Evolutionary conservation across 2,888 invertebrate genomes (phyloP), one percentile per base, ranked within the genome.

Genomic region (Oxyteleia sp.): DNA sequence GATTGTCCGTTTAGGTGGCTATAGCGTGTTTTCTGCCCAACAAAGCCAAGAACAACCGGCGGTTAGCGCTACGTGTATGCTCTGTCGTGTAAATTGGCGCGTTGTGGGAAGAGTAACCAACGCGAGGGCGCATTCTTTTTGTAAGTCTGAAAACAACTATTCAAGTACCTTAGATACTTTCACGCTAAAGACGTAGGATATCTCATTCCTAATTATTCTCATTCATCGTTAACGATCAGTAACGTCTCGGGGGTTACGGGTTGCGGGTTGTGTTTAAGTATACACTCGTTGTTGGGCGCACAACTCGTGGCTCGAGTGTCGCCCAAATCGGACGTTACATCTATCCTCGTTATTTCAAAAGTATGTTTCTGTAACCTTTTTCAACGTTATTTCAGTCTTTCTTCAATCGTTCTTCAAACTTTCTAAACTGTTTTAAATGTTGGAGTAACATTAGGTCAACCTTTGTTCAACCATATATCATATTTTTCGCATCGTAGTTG

Each of bases 51-150:
- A 86, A 84, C 85, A 63, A 85, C 87, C 57, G 57, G 81, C 80
- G 74, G 72, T 81, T 79, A 85, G 81, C 80, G 82, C 86, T 86
- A 53, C 83, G 80, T 69, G 66, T 88, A 84, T 71, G 69, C 85
- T n/a, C n/a, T n/a, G n/a, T 81, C 47, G 69, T 85, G 75, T 78
- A 68, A 72, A 59, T 72, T 86, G 80, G 82, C 81, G 82, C 79
- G 84, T n/a, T 85, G 85, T 86, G 85, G 79, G 86, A 86, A 86
- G 86, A 87, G 79, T 88, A 80, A 82, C 71, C 84, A 78, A 82
- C 82, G 85, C 82, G 85, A 86, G 85, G 88, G 87, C 68, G 76
- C 87, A 85, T 80, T 86, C 84, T 84, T 84, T 87, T 88, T 87
- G 88, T 88, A 88, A 88, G 88, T 88, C 85, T 86, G 71, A 74